These are phyloP conservation scores for Leptatherina wallacei DNA, from an alignment of 2,797 vertebrate genomes.

Conservation along the genomic window DNA sequence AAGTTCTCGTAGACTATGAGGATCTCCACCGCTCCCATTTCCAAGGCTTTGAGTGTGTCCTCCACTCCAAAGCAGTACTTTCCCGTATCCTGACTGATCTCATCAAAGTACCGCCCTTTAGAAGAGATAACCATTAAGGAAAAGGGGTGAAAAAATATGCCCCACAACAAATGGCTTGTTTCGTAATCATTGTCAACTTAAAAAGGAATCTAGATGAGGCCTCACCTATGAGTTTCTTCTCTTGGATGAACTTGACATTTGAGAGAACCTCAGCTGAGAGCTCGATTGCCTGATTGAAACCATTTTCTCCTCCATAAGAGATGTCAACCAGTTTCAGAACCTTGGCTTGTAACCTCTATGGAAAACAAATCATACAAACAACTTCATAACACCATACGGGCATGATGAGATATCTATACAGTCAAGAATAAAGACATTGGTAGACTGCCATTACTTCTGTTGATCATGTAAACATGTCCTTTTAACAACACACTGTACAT, in stretches of 20 bases:
- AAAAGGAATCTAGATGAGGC: background rate
- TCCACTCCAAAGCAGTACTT: conserved; percentile 99
- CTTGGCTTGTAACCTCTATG: conserved; percentile 95
- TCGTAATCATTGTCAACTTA: background rate
- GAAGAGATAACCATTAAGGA: background rate
- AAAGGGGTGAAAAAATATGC: background rate
- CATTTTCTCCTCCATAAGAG: conserved; percentile 98
- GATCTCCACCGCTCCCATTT: conserved; percentile 99
- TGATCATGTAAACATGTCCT: background rate
- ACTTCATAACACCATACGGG: background rate
- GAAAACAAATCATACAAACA: conserved; percentile 5
- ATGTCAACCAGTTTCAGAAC: conserved; percentile 99
- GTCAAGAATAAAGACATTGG: background rate
- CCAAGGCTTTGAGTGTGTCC: conserved; percentile 97
- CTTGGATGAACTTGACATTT: conserved; percentile 99
- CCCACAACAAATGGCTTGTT: background rate
- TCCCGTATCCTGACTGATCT: conserved; percentile 99
- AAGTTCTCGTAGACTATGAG: conserved; percentile 99
- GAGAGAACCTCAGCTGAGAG: conserved; percentile 98
- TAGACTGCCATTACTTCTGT: background rate
- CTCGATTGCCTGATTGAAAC: conserved; percentile 99
- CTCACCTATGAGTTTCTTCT: conserved; percentile 97
- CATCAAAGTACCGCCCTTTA: conserved; percentile 96
- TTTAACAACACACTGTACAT: background rate
- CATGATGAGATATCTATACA: background rate